Percentiles rank a stretch among this genome's conserved stretches.
Evolutionary conservation across 2,888 invertebrate species (phyloP).

Genomic region (Stenodema calcarata): DNA sequence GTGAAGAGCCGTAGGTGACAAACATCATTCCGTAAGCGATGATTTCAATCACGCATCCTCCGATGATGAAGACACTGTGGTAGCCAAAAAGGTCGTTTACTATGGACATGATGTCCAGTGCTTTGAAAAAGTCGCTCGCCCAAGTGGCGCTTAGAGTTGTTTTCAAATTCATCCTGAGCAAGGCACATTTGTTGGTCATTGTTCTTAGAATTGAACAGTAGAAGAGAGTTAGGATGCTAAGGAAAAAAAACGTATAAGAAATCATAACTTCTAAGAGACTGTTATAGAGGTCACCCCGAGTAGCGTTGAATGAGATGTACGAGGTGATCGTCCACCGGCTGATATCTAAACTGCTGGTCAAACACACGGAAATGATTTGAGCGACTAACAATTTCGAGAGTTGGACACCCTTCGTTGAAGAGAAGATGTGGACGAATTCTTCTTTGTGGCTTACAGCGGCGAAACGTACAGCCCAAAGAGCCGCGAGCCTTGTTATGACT

Average conservation of each 20-base stretch:
- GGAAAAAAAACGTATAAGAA: neutral
- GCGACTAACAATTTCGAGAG: neutral
- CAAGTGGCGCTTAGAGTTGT: too few species aligned
- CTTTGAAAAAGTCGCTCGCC: neutral
- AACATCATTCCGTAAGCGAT: neutral
- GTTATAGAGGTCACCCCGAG: neutral
- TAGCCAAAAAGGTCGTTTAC: neutral
- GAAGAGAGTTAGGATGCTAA: neutral
- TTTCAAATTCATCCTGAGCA: neutral
- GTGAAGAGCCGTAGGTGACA: neutral
- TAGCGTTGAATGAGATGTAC: neutral
- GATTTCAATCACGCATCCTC: neutral
- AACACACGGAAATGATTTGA: neutral
- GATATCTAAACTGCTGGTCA: neutral
- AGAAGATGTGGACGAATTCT: neutral
- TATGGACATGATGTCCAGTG: neutral
- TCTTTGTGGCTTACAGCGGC: neutral
- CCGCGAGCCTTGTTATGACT: neutral
- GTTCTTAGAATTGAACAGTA: neutral
- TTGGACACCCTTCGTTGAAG: neutral
- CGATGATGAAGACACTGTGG: neutral
- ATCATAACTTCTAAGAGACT: neutral
- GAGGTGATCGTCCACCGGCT: neutral
- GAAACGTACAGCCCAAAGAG: neutral
- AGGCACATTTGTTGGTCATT: neutral